phyloP scores from a whole-genome alignment of 92 coral and sea anemone genomes.

The Umimayanthus chanpuru region DNA sequence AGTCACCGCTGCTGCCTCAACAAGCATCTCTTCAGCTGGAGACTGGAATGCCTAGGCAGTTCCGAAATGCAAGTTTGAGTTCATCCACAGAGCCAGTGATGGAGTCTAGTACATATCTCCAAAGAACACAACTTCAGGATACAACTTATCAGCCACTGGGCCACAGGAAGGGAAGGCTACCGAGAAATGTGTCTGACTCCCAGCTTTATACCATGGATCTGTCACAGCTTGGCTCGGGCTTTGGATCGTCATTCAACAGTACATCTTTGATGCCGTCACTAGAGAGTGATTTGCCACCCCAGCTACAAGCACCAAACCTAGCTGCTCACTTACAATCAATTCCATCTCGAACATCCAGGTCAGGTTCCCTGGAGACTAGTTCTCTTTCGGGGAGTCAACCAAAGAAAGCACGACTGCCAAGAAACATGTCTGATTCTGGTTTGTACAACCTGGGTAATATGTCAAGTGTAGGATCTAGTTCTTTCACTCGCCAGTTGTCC shows the following conservation, averaged over 20 bases:
- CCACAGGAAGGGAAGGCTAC: constrained; percentile 69
- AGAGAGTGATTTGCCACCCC: constrained; percentile 83
- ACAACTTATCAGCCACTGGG: neutral
- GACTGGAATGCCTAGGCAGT: constrained; percentile 2
- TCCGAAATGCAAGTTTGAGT: constrained; percentile 14
- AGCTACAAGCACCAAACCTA: constrained; percentile 94
- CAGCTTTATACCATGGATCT: constrained; percentile 84
- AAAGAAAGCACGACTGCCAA: constrained; percentile 85
- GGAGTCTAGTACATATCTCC: constrained; percentile 13
- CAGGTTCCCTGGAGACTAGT: constrained; percentile 55
- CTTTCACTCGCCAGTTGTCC: neutral
- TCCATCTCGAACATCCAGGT: constrained; percentile 60
- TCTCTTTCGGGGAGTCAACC: constrained; percentile 64
- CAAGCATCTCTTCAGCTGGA: constrained; percentile 17
- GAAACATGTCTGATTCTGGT: constrained; percentile 96
- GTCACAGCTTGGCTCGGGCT: constrained; percentile 67
- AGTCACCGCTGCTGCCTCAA: neutral
- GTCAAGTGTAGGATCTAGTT: constrained; percentile 49
- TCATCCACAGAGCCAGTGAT: constrained; percentile 10
- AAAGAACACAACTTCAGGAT: constrained; percentile 22
- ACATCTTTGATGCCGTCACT: constrained; percentile 66
- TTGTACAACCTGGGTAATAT: constrained; percentile 65
- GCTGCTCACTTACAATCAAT: constrained; percentile 93
- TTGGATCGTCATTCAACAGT: constrained; percentile 40
- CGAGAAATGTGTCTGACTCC: constrained; percentile 93